Base-by-base conservation (phyloP, 2,888 invertebrate genomes). In the Sabatieria punctata region DNA sequence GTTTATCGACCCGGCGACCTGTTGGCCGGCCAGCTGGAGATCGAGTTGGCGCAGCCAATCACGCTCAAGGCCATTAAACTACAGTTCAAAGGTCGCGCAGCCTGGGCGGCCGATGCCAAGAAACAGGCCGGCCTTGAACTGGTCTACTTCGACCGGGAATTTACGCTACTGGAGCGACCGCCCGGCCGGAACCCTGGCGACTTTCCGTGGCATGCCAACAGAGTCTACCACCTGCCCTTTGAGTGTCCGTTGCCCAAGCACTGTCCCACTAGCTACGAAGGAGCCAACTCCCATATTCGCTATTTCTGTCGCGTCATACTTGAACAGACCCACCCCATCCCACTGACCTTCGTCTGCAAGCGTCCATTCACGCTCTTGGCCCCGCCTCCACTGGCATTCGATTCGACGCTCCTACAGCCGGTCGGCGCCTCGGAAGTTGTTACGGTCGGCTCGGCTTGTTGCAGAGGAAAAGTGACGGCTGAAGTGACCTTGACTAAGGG, bases 131-230 rank as follows among this genome's bases (percentile, higher is more conserved):
- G 51, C 25, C 38, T 54, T 25, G 49, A 55, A 53, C 8, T 55
- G 55, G 54, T 61, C 13, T 57, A 56, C 50, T 63, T 62, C 45
- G 61, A 62, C 47, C 55, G 56, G 43, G 58, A 60, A 47, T 55
- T 63, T 49, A 54, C 59, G 18, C 49, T 62, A 19, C 49, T 62
- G 44, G 62, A 62, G 48, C 52, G 62, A 6, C 62, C 62, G 13
- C 62, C 62, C n/a, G 62, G 62, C 6, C 48, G 50, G 1, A 60
- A 61, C 26, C 55, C 60, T 3, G 60, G 60, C 8, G 57, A 62
- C 48, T 61, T 62, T 49, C 51, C 55, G 27, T 62, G 62, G 60
- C 54, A 51, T 19, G 60, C 56, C 37, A 52, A 59, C 52, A 56
- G 49, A 51, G 52, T 50, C 1, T 61, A 61, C 49, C 55, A 54